Evolutionary conservation across 2,888 invertebrate genomes (phyloP).

Genomic region (Corbicula japonica): DNA sequence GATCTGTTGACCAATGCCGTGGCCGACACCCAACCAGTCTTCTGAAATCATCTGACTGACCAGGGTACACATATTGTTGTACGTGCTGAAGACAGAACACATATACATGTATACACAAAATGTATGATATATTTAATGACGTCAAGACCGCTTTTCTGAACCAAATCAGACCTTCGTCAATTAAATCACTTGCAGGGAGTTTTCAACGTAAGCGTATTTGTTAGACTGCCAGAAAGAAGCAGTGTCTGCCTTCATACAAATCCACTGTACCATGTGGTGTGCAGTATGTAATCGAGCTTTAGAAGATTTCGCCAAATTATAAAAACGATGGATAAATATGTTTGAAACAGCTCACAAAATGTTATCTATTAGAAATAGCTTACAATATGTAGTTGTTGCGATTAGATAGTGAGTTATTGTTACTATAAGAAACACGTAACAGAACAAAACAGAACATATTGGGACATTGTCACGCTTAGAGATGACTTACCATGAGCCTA

Average conservation of each 20-base stretch:
- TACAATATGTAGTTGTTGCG: too few relatives aligned
- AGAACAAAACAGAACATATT: background rate
- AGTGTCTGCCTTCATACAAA: background rate
- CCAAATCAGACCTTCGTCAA: background rate
- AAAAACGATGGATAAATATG: too few relatives aligned
- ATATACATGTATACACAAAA: background rate
- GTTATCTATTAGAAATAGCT: too few relatives aligned
- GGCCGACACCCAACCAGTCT: slow-evolving; percentile 70
- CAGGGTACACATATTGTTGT: slow-evolving; percentile 62
- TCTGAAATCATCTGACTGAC: slow-evolving; percentile 65
- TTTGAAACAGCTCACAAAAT: too few relatives aligned
- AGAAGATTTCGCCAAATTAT: too few relatives aligned
- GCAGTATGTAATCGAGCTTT: too few relatives aligned
- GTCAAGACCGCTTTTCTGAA: background rate
- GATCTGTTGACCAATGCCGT: slow-evolving; percentile 59
- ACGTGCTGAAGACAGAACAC: slow-evolving; percentile 53
- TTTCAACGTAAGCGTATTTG: background rate
- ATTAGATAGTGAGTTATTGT: too few relatives aligned
- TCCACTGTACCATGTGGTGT: too few relatives aligned
- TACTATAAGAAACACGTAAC: too few relatives aligned
- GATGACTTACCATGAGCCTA: slow-evolving; percentile 46
- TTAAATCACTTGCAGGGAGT: background rate
- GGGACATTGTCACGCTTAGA: background rate
- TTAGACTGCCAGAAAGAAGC: background rate
- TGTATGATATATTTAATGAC: background rate